Conservation (phyloP, 2,797 vertebrate species). For the Clarias fuscus region DNA sequence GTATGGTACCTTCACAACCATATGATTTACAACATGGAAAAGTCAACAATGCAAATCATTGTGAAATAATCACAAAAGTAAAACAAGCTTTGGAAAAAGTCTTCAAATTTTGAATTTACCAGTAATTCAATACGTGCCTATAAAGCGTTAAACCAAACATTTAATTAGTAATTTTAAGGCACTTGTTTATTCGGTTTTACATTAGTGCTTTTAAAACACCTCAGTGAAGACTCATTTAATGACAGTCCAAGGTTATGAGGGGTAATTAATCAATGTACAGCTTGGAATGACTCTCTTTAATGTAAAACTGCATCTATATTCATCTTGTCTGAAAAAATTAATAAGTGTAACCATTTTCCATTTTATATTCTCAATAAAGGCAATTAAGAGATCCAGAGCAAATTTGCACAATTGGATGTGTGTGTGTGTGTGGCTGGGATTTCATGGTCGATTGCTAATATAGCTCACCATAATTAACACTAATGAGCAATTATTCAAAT, state of each 20-base stretch:
- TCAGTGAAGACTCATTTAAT: neutral
- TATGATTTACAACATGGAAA: too few species aligned
- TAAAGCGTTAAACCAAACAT: neutral
- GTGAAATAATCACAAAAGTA: too few species aligned
- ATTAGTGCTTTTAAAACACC: neutral
- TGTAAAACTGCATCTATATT: neutral
- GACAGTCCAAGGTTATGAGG: neutral
- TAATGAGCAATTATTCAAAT: slow-evolving; percentile 45
- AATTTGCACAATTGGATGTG: slow-evolving; percentile 25
- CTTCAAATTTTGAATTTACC: too few species aligned
- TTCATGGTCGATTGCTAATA: slow-evolving; percentile 43
- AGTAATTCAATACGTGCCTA: too few species aligned
- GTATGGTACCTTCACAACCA: too few species aligned
- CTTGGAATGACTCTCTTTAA: neutral
- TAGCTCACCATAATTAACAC: slow-evolving; percentile 36
- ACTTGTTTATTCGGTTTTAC: neutral
- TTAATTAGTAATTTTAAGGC: neutral
- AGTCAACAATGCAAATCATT: too few species aligned
- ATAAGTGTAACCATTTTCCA: slow-evolving; percentile 4
- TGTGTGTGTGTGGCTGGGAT: slow-evolving; percentile 20
- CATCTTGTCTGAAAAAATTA: neutral
- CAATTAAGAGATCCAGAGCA: slow-evolving; percentile 6
- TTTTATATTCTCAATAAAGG: slow-evolving; percentile 28
- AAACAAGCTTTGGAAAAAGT: too few species aligned
- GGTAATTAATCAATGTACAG: neutral